phyloP scores from a whole-genome alignment of 1,140 invertebrate species.

The Drosophila albomicans region DNA sequence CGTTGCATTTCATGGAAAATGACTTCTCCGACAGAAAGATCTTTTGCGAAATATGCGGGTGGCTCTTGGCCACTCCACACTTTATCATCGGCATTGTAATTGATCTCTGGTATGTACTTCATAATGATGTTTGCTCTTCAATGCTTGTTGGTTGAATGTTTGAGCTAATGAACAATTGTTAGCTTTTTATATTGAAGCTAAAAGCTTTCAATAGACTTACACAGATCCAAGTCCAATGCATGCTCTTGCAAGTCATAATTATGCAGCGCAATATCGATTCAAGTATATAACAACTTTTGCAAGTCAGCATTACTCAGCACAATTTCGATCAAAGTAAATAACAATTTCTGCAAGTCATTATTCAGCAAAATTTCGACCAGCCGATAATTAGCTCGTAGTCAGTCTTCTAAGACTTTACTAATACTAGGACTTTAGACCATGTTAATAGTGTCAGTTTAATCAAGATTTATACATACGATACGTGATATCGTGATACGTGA shows the following conservation, averaged over 20 bases:
- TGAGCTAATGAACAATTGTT: neutral
- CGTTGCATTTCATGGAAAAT: slow-evolving; percentile 13
- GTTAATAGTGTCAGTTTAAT: neutral
- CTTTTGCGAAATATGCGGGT: neutral
- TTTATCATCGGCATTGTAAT: slow-evolving; percentile 6
- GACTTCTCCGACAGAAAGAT: neutral
- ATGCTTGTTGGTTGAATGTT: neutral
- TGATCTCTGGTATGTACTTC: slow-evolving; percentile 14
- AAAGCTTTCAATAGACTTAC: neutral
- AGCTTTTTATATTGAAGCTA: neutral
- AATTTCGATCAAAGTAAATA: no score
- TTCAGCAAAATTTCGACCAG: neutral
- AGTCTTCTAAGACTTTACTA: neutral
- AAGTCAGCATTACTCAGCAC: no score
- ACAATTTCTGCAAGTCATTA: neutral
- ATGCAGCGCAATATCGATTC: neutral
- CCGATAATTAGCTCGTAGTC: neutral
- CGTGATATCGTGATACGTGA: neutral
- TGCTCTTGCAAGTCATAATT: neutral
- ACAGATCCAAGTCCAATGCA: slow-evolving; percentile 2
- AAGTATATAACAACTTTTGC: no score
- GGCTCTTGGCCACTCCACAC: neutral
- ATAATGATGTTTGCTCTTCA: neutral
- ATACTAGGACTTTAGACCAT: neutral
- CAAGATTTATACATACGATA: neutral